A percentile compares a stretch with the other conserved stretches of the same genome.
Conservation (phyloP, 2,888 invertebrate genomes). For the Sialis fuliginosa region DNA sequence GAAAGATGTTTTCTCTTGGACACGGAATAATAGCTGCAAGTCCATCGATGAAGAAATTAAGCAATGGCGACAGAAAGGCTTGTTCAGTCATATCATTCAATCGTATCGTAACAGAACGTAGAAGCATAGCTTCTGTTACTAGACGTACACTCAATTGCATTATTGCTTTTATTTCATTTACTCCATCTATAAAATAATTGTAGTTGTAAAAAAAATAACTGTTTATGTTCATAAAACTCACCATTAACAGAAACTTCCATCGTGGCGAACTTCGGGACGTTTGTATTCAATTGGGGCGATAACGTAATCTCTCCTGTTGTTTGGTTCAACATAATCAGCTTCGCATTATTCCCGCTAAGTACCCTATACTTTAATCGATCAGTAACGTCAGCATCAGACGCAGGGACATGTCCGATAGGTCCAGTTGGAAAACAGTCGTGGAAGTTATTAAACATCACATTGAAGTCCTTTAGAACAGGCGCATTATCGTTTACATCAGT, state of each 20-base stretch:
- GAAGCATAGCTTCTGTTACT: conserved; percentile 86
- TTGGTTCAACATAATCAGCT: conserved; percentile 66
- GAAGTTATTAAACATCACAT: conserved; percentile 85
- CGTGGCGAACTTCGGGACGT: conserved; percentile 81
- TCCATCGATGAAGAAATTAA: conserved; percentile 77
- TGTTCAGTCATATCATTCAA: conserved; percentile 86
- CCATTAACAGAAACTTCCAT: conserved; percentile 86
- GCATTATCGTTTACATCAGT: conserved; percentile 93
- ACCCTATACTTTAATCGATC: conserved; percentile 72
- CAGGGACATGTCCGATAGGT: conserved; percentile 80
- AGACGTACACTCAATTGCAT: conserved; percentile 81
- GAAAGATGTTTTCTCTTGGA: conserved; percentile 78
- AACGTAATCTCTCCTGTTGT: conserved; percentile 70
- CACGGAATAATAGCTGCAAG: conserved; percentile 84
- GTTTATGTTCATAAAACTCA: conserved; percentile 15
- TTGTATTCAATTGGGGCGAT: conserved; percentile 86
- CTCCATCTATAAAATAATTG: conserved; percentile 47
- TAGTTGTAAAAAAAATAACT: conserved; percentile 2
- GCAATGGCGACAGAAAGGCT: conserved; percentile 74
- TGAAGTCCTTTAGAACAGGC: conserved; percentile 77
- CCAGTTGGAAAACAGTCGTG: conserved; percentile 86
- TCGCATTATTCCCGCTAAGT: conserved; percentile 83
- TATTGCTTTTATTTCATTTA: conserved; percentile 82
- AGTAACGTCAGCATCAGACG: conserved; percentile 86
- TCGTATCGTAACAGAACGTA: conserved; percentile 84